Conservation (phyloP, 2,113 vertebrate species). For the Eptatretus burgeri region DNA sequence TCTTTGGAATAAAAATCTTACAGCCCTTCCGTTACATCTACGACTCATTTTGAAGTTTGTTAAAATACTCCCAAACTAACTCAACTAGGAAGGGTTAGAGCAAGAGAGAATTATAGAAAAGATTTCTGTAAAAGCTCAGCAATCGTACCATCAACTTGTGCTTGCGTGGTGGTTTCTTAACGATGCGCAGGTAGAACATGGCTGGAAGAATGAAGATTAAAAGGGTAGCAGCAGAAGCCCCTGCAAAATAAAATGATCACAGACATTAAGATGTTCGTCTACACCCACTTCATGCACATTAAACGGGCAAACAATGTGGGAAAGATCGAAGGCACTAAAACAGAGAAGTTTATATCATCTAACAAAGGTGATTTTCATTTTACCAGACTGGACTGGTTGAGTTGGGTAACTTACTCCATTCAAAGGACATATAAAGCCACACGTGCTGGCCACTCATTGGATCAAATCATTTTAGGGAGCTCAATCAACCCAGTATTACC, state of each 20-base stretch:
- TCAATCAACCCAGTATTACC: too few relatives aligned
- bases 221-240: constrained; percentile 77
- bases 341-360: neutral
- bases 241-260: constrained; percentile 15
- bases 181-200: constrained; percentile 79
- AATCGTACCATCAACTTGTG: constrained; percentile 87
- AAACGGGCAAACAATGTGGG: too few relatives aligned
- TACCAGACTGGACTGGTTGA: neutral
- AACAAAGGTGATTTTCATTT: neutral
- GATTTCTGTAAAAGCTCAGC: constrained; percentile 13
- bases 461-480: too few relatives aligned
- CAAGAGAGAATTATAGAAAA: neutral
- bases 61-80: neutral
- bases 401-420: neutral
- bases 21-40: neutral
- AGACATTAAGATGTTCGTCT: neutral
- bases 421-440: neutral
- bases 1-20: neutral
- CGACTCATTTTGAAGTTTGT: neutral
- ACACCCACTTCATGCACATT: neutral
- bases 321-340: too few relatives aligned
- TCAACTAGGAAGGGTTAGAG: neutral
- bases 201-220: constrained; percentile 91
- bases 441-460: too few relatives aligned
- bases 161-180: constrained; percentile 70